Evolutionary conservation across 2,113 vertebrate genomes (phyloP), one percentile per base, ranked within the genome.

Genomic region (Myrmophylax atrothorax): DNA sequence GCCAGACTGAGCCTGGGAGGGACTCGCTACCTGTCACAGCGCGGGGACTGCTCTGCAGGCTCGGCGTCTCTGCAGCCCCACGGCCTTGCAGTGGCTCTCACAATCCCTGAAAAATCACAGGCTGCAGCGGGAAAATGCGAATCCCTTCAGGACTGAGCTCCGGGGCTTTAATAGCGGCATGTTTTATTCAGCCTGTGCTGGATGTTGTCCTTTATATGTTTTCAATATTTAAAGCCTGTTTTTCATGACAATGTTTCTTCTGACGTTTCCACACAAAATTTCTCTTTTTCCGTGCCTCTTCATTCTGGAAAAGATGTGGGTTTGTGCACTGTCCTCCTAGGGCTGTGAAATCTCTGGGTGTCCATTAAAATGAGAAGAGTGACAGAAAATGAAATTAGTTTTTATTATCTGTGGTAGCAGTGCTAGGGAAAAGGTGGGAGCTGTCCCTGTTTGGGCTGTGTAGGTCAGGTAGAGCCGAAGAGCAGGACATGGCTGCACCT

Each of bases 1-100:
- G 95, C 94, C 67, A 95, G 93, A 94, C 96, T 75, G 86, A 94
- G 91, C 83, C 93, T 70, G 94, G 93, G 88, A 96, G 90, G 92
- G 73, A 70, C 44, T 4, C 31, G 81, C 93, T 96, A 92, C 96
- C 87, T 91, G 95, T 89, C 83, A 90, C 56, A n/a, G 40, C 63
- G 24, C 14, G 1, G 87, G 90, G 46, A 84, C 47, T 3, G 52
- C 84, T 87, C 46, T 3, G 6, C 80, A 31, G 89, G 47, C 87
- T 28, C n/a, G 0, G 67, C 7, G 3, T 37, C 72, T 73, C 75
- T 9, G 59, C 89, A 80, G 91, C 67, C 37, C 93, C 78, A 18
- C 20, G 6, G 87, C 72, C 92, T 90, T 69, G 25, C 91, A 44
- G 33, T 7, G 52, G 38, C 29, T 3, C 81, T 72, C 84, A 15